Percentiles rank a stretch among this genome's conserved stretches.
Conservation (phyloP, 2,113 vertebrate species). For the Panthera uncia region DNA sequence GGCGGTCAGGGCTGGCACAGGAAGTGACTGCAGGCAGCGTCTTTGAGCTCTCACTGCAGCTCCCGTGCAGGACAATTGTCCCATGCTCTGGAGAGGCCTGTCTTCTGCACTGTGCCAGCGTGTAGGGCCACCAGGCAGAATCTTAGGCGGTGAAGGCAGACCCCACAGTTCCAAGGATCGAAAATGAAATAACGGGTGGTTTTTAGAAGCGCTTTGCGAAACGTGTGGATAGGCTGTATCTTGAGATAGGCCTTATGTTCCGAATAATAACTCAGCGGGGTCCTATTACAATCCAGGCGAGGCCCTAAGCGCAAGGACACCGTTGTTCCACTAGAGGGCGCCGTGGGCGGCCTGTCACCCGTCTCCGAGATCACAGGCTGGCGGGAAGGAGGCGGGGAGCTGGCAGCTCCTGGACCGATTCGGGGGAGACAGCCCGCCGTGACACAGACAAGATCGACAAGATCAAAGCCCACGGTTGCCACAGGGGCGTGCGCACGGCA, state of each 20-base stretch:
- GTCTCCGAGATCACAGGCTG: background rate
- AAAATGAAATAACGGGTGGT: background rate
- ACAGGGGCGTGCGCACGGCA: background rate
- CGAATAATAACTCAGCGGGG: background rate
- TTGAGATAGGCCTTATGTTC: too few species aligned
- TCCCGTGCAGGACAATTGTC: background rate
- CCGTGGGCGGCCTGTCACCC: background rate
- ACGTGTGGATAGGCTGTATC: background rate
- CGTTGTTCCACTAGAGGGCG: slow-evolving; percentile 63
- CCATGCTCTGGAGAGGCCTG: background rate
- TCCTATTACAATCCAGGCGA: background rate
- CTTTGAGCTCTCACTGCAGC: background rate
- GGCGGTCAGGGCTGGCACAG: background rate
- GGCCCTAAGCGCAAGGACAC: background rate
- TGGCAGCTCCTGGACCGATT: background rate
- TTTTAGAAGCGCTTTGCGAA: background rate
- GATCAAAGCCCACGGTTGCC: background rate
- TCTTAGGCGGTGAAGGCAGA: background rate
- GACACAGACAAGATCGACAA: background rate
- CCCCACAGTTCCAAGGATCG: background rate
- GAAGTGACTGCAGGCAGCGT: background rate
- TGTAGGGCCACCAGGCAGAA: background rate
- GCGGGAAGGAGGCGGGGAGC: background rate
- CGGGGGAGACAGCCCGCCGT: background rate
- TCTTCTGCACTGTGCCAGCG: accelerated